Evolutionary conservation across 2,797 vertebrate genomes (phyloP).

Genomic region (Acanthurus lineatus): DNA sequence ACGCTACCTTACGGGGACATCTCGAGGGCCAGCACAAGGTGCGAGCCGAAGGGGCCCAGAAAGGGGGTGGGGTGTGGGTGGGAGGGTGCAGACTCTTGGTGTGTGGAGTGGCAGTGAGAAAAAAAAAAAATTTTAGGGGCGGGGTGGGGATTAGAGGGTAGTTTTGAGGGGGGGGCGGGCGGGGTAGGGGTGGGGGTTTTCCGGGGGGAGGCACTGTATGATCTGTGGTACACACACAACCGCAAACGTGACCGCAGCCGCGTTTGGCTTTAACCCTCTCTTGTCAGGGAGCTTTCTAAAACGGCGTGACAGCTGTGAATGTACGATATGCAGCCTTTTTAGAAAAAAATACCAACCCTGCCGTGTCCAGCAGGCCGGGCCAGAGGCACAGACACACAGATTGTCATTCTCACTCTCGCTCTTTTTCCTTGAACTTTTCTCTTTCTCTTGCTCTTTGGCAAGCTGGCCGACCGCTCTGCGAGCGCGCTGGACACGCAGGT

Average conservation of each 20-base stretch:
- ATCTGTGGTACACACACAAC: constrained; percentile 77
- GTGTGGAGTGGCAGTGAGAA: constrained; percentile 57
- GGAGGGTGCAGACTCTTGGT: constrained; percentile 39
- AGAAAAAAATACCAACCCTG: constrained; percentile 65
- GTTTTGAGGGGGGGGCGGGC: constrained; percentile 21
- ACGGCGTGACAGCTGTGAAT: constrained; percentile 86
- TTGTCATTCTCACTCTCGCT: constrained; percentile 61
- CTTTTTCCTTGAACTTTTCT: constrained; percentile 4
- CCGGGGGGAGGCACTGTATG: constrained; percentile 67
- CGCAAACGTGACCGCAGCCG: constrained; percentile 59
- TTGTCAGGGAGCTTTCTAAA: constrained; percentile 82
- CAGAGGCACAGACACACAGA: constrained; percentile 60
- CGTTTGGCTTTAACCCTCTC: constrained; percentile 84
- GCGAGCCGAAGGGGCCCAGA: constrained; percentile 51
- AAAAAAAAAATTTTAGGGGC: neutral
- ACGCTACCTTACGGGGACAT: constrained; percentile 71
- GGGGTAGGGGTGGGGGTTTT: neutral
- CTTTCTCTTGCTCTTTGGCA: constrained; percentile 29
- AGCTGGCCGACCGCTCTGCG: constrained; percentile 55
- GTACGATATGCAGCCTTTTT: constrained; percentile 86
- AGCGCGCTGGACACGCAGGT: constrained; percentile 71
- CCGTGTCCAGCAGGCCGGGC: constrained; percentile 71
- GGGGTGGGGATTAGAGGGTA: neutral
- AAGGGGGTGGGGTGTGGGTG: neutral
- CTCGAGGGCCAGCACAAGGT: constrained; percentile 35